phyloP scores from a whole-genome alignment of 2,113 vertebrate genomes.

The Psilopsiagon aurifrons region DNA sequence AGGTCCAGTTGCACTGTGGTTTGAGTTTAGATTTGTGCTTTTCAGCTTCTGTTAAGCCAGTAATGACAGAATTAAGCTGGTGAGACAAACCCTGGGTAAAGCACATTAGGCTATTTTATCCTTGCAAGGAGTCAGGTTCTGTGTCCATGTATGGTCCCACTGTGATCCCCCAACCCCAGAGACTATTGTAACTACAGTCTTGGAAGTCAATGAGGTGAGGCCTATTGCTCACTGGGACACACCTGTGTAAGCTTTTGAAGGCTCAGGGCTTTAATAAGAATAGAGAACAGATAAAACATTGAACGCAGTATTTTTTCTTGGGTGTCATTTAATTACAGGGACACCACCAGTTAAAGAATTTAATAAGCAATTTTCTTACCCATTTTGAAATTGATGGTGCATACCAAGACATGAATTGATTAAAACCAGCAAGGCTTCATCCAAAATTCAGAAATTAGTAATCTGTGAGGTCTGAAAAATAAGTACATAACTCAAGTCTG shows the following conservation, averaged over 20 bases:
- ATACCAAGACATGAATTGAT: not conserved
- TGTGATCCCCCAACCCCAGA: not conserved
- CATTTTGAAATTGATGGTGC: conserved; percentile 7
- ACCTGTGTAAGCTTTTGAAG: not conserved
- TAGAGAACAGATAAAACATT: not conserved
- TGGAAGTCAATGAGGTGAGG: not conserved
- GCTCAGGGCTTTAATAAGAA: not conserved
- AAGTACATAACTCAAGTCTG: not conserved
- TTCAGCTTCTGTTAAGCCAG: not conserved
- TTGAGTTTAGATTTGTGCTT: not conserved
- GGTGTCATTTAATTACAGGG: not conserved
- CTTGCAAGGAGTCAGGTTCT: not conserved
- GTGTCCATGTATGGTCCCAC: not conserved
- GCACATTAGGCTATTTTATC: not conserved
- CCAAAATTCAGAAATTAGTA: not conserved
- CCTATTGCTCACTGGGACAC: not conserved
- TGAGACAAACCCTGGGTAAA: not conserved
- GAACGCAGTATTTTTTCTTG: not conserved
- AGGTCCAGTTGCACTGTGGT: not conserved
- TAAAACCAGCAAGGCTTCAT: not conserved
- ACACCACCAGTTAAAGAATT: not conserved
- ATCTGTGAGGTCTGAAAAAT: not conserved
- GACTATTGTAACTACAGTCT: not conserved
- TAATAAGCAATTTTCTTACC: conserved; percentile 32
- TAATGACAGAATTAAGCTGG: not conserved